Base-by-base conservation (phyloP, 2,113 vertebrate genomes). In the Otocyon megalotis region DNA sequence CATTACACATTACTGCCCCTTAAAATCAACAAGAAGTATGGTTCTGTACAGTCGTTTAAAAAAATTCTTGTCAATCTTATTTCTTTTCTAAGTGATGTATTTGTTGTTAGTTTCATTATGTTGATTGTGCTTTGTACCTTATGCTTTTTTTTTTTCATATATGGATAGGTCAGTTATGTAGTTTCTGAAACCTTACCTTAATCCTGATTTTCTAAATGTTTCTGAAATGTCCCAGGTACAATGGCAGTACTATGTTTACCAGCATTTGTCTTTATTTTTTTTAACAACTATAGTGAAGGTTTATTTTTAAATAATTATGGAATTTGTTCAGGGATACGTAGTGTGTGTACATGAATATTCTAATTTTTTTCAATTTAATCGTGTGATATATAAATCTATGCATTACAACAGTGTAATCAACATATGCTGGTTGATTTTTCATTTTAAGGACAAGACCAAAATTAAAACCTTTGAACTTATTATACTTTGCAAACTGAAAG, bases 11-110 rank as follows among this genome's bases (percentile, higher is more conserved):
- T 93, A 37, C 22, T 63, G 13, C 88, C 76, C 43, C 13, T 60
- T 91, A 37, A n/a, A 53, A 65, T 86, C 90, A 19, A 8, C 90
- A 95, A 90, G 85, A 95, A 72, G 50, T 87, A 63, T 86, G 92
- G 58, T 4, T 8, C 80, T 74, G 71, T 3, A 58, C 2, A n/a
- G 0, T 0, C 58, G 0, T 35, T 88, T 63, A 35, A 96, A 88
- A 85, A 74, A 35, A 24, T 89, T 93, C 71, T 2, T 5, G 22
- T 58, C 32, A 53, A 79, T 94, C 76, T 87, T 2, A 0, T 8
- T 96, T 88, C 76, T 92, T 94, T 83, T 69, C 96, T 85, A 62
- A 54, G 60, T 62, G 28, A 37, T 48, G 6, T 58, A 20, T 79
- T 76, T 26, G 0, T 84, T 0, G 22, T 63, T 3, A 54, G 48